A percentile compares a stretch with the other conserved stretches of the same genome.
phyloP scores from a whole-genome alignment of 2,888 invertebrate species.

The Hofmannophila pseudospretella region DNA sequence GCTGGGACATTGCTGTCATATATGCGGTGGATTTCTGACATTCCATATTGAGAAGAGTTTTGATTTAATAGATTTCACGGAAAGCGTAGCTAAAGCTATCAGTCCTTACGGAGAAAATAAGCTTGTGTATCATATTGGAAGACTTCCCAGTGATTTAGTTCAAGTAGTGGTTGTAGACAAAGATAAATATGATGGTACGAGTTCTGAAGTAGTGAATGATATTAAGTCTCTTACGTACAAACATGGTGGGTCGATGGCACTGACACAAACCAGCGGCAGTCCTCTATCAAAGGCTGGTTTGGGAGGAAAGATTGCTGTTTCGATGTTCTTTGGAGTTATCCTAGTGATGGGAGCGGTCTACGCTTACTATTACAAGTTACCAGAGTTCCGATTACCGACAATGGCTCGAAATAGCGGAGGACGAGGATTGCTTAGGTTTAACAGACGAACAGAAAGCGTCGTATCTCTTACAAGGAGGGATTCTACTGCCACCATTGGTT shows the following conservation, averaged over 20 bases:
- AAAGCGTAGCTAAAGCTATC: slow-evolving; percentile 36
- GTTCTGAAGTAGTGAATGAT: slow-evolving; percentile 42
- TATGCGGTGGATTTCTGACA: slow-evolving; percentile 54
- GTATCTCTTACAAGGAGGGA: slow-evolving; percentile 60
- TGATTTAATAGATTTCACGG: slow-evolving; percentile 38
- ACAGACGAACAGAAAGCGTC: slow-evolving; percentile 58
- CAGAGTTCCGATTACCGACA: slow-evolving; percentile 28
- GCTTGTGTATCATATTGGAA: slow-evolving; percentile 48
- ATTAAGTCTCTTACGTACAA: slow-evolving; percentile 36
- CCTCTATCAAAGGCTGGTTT: slow-evolving; percentile 44
- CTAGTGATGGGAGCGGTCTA: slow-evolving; percentile 43
- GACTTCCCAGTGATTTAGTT: slow-evolving; percentile 31
- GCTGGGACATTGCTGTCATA: slow-evolving; percentile 57
- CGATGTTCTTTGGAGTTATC: slow-evolving; percentile 51
- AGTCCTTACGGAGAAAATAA: slow-evolving; percentile 30
- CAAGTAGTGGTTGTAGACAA: slow-evolving; percentile 59
- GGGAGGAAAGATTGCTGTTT: slow-evolving; percentile 49
- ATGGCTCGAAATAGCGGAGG: slow-evolving; percentile 19
- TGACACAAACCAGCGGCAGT: slow-evolving; percentile 43
- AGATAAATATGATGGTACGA: slow-evolving; percentile 47
- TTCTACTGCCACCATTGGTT: slow-evolving; percentile 35
- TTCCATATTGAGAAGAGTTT: slow-evolving; percentile 46
- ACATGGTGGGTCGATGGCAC: slow-evolving; percentile 36
- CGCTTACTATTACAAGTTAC: slow-evolving; percentile 51
- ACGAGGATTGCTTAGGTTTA: slow-evolving; percentile 40